These are phyloP conservation scores for Thomomys bottae DNA, from an alignment of 2,113 vertebrate genomes.

Conservation along the genomic window DNA sequence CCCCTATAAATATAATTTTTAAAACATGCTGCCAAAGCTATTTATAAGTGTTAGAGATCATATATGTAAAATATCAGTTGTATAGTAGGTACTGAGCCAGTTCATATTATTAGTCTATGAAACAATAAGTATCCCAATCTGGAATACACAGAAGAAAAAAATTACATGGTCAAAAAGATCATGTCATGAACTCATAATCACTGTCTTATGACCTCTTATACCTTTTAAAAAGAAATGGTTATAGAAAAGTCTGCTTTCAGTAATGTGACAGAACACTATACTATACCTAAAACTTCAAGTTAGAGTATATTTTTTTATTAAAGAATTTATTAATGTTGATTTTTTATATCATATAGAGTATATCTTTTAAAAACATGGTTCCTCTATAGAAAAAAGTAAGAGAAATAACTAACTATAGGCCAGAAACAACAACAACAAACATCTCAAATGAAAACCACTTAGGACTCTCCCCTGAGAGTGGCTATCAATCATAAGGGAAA, in stretches of 20 bases:
- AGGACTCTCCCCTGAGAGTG: neutral
- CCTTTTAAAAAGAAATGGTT: constrained; percentile 2
- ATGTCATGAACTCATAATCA: neutral
- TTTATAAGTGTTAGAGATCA: neutral
- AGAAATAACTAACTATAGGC: neutral
- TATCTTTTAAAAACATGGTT: neutral
- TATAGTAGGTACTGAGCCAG: no score
- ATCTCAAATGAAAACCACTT: constrained; percentile 13
- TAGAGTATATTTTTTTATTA: constrained; percentile 4
- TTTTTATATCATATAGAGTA: no score
- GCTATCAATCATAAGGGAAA: neutral
- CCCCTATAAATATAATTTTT: neutral
- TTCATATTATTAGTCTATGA: no score
- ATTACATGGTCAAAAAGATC: neutral
- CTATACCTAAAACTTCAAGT: neutral
- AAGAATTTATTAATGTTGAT: no score
- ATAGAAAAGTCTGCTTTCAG: neutral
- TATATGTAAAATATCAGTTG: no score
- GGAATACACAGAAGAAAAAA: neutral
- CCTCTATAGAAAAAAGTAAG: neutral
- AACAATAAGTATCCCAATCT: no score
- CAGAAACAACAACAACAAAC: neutral
- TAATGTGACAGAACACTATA: neutral
- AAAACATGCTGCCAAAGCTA: neutral
- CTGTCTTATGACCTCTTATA: constrained; percentile 5